These are phyloP conservation scores for Urocolius indicus DNA, from an alignment of 2,113 vertebrate genomes.

Conservation along the genomic window DNA sequence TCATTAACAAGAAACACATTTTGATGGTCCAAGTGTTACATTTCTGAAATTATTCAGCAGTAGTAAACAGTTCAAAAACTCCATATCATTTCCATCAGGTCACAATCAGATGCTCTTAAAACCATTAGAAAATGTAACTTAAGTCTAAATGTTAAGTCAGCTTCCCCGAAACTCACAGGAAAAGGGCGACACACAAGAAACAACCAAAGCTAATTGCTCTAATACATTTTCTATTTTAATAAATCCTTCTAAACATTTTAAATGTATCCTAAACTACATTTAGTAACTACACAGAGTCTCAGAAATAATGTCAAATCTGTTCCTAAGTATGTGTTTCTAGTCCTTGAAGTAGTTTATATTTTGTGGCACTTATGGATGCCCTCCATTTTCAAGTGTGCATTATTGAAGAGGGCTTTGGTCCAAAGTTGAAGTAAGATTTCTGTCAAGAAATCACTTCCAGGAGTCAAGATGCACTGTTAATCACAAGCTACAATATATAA, in stretches of 20 bases:
- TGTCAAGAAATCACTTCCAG: neutral
- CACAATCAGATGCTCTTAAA: neutral
- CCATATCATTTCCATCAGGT: neutral
- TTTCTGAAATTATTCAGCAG: neutral
- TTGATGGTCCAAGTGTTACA: neutral
- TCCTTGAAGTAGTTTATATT: neutral
- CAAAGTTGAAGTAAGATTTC: neutral
- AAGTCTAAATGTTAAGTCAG: neutral
- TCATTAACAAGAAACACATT: neutral
- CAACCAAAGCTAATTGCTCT: neutral
- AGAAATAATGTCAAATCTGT: neutral
- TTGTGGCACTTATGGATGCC: neutral
- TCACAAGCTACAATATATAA: neutral
- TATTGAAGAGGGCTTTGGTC: neutral
- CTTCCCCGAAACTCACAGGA: neutral
- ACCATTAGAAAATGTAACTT: neutral
- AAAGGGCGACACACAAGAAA: neutral
- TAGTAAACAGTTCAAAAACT: neutral
- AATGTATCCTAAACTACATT: neutral
- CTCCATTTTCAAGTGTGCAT: neutral
- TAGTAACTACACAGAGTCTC: neutral
- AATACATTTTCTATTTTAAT: no score
- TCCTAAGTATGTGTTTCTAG: neutral
- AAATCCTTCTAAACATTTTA: no score
- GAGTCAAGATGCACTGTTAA: neutral